Conservation (phyloP, 2,113 vertebrate species). For the Falco punctatus region DNA sequence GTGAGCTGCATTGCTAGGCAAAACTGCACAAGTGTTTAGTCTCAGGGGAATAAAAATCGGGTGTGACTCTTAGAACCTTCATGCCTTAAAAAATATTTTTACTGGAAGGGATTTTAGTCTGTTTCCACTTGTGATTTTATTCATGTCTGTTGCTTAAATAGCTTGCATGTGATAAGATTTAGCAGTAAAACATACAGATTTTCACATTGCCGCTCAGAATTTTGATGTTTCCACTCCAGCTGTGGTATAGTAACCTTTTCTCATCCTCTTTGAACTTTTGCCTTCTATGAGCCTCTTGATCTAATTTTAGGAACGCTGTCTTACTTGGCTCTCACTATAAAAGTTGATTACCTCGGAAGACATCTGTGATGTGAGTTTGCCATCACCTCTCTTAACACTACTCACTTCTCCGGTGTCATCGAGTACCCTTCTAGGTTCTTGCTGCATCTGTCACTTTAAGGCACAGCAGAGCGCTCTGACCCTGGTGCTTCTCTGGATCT, state of each 20-base stretch:
- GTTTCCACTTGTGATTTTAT: not conserved
- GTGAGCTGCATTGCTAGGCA: not conserved
- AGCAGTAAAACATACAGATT: not conserved
- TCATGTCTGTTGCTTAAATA: not conserved
- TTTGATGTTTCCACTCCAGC: not conserved
- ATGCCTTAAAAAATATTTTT: not conserved
- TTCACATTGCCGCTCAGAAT: not conserved
- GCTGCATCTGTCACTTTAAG: not conserved
- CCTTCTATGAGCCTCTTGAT: not conserved
- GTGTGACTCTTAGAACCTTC: not conserved
- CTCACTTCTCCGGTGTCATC: not conserved
- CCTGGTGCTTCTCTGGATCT: not conserved
- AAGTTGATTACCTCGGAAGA: not conserved
- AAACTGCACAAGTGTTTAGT: not conserved
- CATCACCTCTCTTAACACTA: not conserved
- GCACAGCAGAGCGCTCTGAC: fast-evolving
- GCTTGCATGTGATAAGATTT: not conserved
- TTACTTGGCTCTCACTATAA: not conserved
- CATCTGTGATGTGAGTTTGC: not conserved
- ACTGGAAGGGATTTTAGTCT: not conserved
- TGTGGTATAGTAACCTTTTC: not conserved
- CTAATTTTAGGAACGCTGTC: not conserved
- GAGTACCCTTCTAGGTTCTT: not conserved
- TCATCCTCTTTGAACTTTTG: not conserved
- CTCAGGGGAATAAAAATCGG: not conserved